These are phyloP conservation scores for Drosophila silvestris DNA, from an alignment of 2,888 invertebrate species.

Conservation along the genomic window DNA sequence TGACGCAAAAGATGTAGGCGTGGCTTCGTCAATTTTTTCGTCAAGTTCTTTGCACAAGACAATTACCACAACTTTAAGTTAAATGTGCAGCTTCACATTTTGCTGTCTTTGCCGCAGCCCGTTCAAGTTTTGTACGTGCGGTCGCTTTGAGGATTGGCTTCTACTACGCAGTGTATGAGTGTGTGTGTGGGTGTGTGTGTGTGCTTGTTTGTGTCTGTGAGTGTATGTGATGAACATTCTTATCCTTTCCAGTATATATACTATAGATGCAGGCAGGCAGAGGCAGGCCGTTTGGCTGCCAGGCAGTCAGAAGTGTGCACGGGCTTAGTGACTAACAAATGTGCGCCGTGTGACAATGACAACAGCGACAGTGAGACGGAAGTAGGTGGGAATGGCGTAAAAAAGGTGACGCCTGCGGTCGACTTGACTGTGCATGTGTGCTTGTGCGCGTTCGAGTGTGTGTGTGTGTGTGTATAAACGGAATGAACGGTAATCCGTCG, in stretches of 20 bases:
- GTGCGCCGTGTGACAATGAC: conserved; percentile 76
- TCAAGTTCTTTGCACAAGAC: conserved; percentile 46
- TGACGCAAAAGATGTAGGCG: conserved; percentile 1
- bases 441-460: conserved; percentile 11
- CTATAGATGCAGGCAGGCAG: conserved; percentile 20
- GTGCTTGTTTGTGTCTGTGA: conserved; percentile 27
- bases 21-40: conserved; percentile 43
- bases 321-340: conserved; percentile 79
- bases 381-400: neutral
- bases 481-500: conserved; percentile 83
- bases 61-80: conserved; percentile 62
- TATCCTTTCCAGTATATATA: conserved; percentile 65
- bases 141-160: conserved; percentile 75
- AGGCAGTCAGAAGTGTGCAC: conserved; percentile 60
- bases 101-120: conserved; percentile 62
- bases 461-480: conserved; percentile 66
- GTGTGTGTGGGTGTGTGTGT: conserved; percentile 15
- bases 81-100: conserved; percentile 54
- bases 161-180: conserved; percentile 19
- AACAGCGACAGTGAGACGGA: conserved; percentile 26
- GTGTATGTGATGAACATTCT: conserved; percentile 79
- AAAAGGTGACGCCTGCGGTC: conserved; percentile 72
- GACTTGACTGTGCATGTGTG: conserved; percentile 22
- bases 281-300: conserved; percentile 29
- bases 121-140: conserved; percentile 78